phyloP scores from a whole-genome alignment of 1,140 invertebrate species.

The Bombus picipes region DNA sequence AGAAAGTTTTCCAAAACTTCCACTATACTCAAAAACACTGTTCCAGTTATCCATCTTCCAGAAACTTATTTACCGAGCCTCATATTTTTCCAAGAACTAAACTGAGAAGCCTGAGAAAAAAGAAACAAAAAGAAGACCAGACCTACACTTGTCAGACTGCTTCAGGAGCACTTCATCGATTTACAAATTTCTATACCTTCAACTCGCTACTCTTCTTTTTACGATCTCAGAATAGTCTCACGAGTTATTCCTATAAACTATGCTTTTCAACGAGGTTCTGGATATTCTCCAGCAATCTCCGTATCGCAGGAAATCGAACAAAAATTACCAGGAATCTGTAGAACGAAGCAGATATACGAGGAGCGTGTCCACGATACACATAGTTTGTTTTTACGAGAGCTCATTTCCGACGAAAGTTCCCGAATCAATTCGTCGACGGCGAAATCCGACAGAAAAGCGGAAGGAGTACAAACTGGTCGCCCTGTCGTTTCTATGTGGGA shows the following conservation, averaged over 20 bases:
- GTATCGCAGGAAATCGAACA: background rate
- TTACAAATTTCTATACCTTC: background rate
- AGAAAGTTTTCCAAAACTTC: background rate
- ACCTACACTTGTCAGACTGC: background rate
- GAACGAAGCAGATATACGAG: background rate
- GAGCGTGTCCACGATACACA: background rate
- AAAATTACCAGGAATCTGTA: background rate
- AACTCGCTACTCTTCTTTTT: background rate
- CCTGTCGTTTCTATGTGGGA: constrained; percentile 25
- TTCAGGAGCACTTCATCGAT: background rate
- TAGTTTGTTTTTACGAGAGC: constrained; percentile 8
- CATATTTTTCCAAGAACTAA: background rate
- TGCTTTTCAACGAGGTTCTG: background rate
- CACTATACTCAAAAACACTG: background rate
- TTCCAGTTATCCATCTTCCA: background rate
- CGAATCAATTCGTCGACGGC: constrained; percentile 5
- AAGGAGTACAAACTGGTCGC: constrained; percentile 20
- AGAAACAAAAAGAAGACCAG: background rate
- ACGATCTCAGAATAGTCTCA: background rate
- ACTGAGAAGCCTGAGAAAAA: background rate
- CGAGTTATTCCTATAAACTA: background rate
- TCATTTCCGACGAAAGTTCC: constrained; percentile 50
- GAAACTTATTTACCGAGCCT: background rate
- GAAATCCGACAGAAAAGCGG: constrained; percentile 44
- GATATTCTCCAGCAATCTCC: background rate